phyloP scores from a whole-genome alignment of 2,797 vertebrate species.

The Coilia nasus region DNA sequence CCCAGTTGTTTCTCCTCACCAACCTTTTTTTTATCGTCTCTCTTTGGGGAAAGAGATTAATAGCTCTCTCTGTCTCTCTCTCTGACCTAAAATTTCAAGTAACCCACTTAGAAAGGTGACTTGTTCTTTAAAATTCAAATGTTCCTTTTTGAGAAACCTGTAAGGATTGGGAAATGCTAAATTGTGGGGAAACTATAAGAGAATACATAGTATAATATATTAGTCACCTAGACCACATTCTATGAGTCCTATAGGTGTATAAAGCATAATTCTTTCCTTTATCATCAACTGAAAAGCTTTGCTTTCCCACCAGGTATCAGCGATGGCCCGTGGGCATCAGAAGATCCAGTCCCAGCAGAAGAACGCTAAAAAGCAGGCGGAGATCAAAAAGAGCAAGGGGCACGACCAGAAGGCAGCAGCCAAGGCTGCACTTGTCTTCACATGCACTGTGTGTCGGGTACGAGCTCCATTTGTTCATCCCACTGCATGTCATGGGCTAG shows the following conservation, averaged over 20 bases:
- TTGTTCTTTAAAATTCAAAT: neutral
- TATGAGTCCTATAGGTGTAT: too few species aligned
- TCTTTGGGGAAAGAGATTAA: conserved; percentile 14
- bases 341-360: conserved; percentile 68
- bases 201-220: too few species aligned
- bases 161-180: too few species aligned
- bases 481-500: neutral
- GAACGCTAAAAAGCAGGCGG: conserved; percentile 94
- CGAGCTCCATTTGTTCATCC: neutral
- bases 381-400: conserved; percentile 92
- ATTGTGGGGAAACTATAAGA: too few species aligned
- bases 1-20: conserved; percentile 8
- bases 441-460: conserved; percentile 77
- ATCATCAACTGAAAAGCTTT: neutral
- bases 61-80: neutral
- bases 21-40: neutral
- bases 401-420: conserved; percentile 94
- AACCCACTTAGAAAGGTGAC: neutral
- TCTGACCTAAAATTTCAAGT: conserved; percentile 7
- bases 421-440: conserved; percentile 90
- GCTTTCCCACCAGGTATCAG: neutral
- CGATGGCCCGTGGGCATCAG: conserved; percentile 94
- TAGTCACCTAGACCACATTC: too few species aligned
- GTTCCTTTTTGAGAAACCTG: neutral
- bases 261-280: neutral